These are phyloP conservation scores for Notamacropus eugenii DNA, from an alignment of 2,797 vertebrate genomes.

Conservation along the genomic window DNA sequence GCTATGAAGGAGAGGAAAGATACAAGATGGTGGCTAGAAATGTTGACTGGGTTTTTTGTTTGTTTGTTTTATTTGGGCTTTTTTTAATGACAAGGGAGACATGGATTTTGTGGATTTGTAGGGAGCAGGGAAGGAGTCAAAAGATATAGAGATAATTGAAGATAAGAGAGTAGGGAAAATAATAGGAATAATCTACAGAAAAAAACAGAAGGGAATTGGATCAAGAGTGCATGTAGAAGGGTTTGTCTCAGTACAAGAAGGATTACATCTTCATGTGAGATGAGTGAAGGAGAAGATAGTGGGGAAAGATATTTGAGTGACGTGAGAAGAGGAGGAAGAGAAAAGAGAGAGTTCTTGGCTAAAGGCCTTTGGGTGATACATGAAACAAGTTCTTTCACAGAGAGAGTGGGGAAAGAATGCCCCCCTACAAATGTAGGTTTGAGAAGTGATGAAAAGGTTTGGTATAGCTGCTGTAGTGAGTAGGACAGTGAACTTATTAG, in stretches of 20 bases:
- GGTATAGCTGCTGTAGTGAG: neutral
- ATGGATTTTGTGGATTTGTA: neutral
- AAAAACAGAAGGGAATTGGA: neutral
- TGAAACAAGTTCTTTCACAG: neutral
- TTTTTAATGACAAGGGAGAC: neutral
- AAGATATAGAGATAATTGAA: neutral
- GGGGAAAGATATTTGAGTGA: neutral
- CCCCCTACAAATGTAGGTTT: neutral
- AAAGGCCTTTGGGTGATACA: neutral
- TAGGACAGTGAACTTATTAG: neutral
- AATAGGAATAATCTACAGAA: neutral
- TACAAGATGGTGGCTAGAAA: too few species aligned
- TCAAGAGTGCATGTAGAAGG: neutral
- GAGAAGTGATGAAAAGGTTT: neutral
- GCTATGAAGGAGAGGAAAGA: neutral
- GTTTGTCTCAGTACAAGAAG: neutral
- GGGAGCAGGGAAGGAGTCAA: neutral
- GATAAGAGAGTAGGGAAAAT: neutral
- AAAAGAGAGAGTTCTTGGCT: neutral
- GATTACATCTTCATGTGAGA: neutral
- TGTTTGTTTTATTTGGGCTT: neutral
- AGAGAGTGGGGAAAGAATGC: neutral
- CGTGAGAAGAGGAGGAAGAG: neutral
- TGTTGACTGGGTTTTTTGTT: too few species aligned
- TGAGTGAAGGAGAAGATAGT: neutral